phyloP scores from a whole-genome alignment of 2,888 invertebrate species.

The Thalpophila matura region DNA sequence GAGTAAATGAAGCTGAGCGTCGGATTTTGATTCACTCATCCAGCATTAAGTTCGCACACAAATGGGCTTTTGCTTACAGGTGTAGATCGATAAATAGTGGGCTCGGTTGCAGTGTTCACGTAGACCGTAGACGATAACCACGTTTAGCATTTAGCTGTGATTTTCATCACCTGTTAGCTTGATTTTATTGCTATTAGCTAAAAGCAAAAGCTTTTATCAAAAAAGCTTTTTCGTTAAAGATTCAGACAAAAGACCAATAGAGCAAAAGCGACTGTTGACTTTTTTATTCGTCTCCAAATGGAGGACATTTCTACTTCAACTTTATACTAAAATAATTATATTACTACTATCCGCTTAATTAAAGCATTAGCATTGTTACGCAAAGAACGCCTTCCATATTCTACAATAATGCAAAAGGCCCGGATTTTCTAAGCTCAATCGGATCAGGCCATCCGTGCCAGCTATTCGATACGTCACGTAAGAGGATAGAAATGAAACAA shows the following conservation, averaged over 20 bases:
- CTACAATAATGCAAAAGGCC: neutral
- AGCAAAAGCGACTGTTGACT: neutral
- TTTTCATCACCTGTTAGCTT: too few relatives aligned
- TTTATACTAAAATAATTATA: too few relatives aligned
- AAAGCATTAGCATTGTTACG: too few relatives aligned
- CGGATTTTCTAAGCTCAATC: neutral
- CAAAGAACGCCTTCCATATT: neutral
- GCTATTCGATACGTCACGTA: slow-evolving; percentile 7
- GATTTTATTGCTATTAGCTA: neutral
- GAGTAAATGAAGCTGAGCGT: slow-evolving; percentile 20
- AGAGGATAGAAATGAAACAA: slow-evolving; percentile 30
- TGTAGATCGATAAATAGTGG: slow-evolving; percentile 36
- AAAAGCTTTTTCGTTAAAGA: too few relatives aligned
- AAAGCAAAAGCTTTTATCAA: neutral
- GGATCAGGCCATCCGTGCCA: neutral
- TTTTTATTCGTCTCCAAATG: neutral
- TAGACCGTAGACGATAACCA: neutral
- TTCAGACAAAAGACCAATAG: too few relatives aligned
- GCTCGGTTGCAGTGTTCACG: slow-evolving; percentile 1
- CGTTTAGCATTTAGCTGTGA: slow-evolving; percentile 1
- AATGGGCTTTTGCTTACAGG: slow-evolving; percentile 43
- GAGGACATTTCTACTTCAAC: neutral
- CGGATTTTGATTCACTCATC: slow-evolving; percentile 45
- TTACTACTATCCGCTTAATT: too few relatives aligned
- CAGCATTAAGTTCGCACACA: slow-evolving; percentile 29